Evolutionary conservation across 2,888 invertebrate species (phyloP).

Genomic region (Campaea margaritaria): DNA sequence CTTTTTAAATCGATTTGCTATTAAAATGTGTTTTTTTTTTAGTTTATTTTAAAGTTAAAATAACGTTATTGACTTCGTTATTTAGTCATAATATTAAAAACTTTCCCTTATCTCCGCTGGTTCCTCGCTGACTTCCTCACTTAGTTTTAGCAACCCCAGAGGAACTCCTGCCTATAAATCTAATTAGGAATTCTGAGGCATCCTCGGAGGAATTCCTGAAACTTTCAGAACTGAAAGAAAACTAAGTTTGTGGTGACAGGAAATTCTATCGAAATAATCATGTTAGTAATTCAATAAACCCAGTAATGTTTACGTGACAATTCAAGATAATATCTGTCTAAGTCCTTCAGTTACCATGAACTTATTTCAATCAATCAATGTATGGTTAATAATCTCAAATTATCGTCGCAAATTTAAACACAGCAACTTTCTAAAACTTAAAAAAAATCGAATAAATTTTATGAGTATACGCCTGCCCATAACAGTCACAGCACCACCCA

Average conservation of each 20-base stretch:
- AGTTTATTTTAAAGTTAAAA: too few species aligned
- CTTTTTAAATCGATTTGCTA: too few species aligned
- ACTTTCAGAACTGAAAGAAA: conserved; percentile 24
- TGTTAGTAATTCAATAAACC: conserved; percentile 21
- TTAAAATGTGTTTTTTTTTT: too few species aligned
- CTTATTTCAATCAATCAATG: too few species aligned
- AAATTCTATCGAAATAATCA: conserved; percentile 19
- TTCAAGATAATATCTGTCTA: too few species aligned
- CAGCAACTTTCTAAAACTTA: too few species aligned
- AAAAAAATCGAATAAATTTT: too few species aligned
- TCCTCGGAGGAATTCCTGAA: conserved; percentile 14
- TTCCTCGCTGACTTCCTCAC: background rate
- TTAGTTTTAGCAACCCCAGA: conserved; percentile 4
- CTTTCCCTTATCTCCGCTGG: background rate
- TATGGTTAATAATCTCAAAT: too few species aligned
- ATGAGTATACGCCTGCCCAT: too few species aligned
- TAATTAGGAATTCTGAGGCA: conserved; percentile 22
- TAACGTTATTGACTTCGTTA: too few species aligned
- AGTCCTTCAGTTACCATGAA: background rate
- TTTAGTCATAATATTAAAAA: background rate
- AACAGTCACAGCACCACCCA: too few species aligned
- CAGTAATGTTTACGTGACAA: conserved; percentile 1
- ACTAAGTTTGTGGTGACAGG: conserved; percentile 28
- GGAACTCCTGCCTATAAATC: conserved; percentile 26
- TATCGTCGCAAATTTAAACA: too few species aligned